A percentile compares a stretch with the other conserved stretches of the same genome.
phyloP scores from a whole-genome alignment of 1,140 invertebrate genomes.

The Pseudomyrmex sp. region DNA sequence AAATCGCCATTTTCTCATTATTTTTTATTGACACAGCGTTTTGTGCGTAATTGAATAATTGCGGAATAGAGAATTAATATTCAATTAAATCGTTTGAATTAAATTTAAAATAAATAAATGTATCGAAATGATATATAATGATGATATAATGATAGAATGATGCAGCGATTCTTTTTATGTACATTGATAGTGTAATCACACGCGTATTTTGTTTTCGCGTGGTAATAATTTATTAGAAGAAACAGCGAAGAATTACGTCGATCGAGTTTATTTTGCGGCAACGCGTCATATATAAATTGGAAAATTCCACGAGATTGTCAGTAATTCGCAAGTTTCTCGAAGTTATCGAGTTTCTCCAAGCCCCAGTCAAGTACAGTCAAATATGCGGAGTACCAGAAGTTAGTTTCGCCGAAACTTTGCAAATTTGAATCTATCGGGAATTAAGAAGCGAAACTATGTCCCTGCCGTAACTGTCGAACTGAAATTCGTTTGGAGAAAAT shows the following conservation, averaged over 20 bases:
- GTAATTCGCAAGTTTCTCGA: constrained; percentile 51
- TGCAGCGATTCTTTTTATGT: no score
- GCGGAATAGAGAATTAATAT: neutral
- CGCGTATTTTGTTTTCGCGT: neutral
- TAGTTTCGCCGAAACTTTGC: constrained; percentile 45
- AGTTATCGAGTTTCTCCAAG: constrained; percentile 50
- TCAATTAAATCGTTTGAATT: constrained; percentile 11
- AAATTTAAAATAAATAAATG: neutral
- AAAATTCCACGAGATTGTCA: constrained; percentile 53
- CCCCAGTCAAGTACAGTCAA: constrained; percentile 51
- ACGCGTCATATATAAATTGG: constrained; percentile 50
- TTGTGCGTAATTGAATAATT: constrained; percentile 25
- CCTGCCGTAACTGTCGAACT: neutral
- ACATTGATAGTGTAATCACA: no score
- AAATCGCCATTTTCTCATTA: constrained; percentile 27
- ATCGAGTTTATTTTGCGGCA: constrained; percentile 41
- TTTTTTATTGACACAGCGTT: constrained; percentile 35
- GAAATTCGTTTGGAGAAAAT: neutral
- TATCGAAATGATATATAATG: no score
- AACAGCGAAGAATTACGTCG: constrained; percentile 11
- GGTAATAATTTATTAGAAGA: neutral
- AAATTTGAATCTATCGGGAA: constrained; percentile 54
- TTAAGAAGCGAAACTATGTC: constrained; percentile 48
- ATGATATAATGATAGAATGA: no score
- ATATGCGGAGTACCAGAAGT: constrained; percentile 47